Conservation (phyloP, 2,888 invertebrate genomes). For the Bembecia ichneumoniformis region DNA sequence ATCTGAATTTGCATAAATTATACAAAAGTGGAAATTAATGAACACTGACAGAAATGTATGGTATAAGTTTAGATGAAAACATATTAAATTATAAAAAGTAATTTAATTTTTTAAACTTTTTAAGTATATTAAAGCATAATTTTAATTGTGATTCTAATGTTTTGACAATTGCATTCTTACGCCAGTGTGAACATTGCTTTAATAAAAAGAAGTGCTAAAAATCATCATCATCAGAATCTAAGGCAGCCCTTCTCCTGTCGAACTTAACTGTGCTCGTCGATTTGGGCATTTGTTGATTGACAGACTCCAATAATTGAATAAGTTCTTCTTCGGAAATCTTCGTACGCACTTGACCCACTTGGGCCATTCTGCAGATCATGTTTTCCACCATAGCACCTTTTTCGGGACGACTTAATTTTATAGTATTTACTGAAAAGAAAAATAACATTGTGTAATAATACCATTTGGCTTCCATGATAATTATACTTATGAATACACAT, state of each 20-base stretch:
- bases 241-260: slow-evolving; percentile 88
- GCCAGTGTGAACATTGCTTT: background rate
- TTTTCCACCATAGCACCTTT: slow-evolving; percentile 95
- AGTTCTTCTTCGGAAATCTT: slow-evolving; percentile 90
- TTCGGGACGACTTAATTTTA: slow-evolving; percentile 95
- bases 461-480: background rate
- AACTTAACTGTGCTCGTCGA: slow-evolving; percentile 88
- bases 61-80: too few species aligned
- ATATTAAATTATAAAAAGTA: too few species aligned
- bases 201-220: slow-evolving; percentile 26
- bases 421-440: slow-evolving; percentile 86
- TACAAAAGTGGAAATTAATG: too few species aligned
- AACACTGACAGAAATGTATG: too few species aligned
- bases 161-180: too few species aligned
- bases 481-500: too few species aligned
- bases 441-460: background rate
- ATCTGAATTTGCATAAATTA: too few species aligned
- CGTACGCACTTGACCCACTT: slow-evolving; percentile 87
- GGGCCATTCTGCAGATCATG: slow-evolving; percentile 95
- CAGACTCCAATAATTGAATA: slow-evolving; percentile 85
- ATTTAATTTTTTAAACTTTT: too few species aligned
- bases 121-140: too few species aligned
- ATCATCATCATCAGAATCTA: slow-evolving; percentile 87
- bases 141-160: too few species aligned
- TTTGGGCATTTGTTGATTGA: slow-evolving; percentile 88